Evolutionary conservation across 35 echinoderm and acorn worm species (phyloP), one percentile per base, ranked within the genome.

Genomic region (Heliocidaris tuberculata): DNA sequence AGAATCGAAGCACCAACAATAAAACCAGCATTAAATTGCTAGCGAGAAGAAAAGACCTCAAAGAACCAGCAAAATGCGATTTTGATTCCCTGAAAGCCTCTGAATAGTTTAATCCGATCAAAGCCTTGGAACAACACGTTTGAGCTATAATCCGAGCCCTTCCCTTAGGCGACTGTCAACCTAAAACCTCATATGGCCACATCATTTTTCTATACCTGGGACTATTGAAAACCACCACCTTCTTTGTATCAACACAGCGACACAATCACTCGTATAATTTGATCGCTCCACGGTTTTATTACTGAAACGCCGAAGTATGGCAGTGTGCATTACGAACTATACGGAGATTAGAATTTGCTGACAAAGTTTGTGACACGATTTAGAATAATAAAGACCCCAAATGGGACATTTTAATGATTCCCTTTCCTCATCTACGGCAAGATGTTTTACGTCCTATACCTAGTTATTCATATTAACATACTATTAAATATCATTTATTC

Each of bases 81-180:
- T 93, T 93, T 49, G 50, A 52, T 93, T 59, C 50, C 27, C 50
- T 59, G 50, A 93, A 93, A 93, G 91, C 29, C n/a, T 27, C 91
- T 52, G 91, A 93, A 93, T 93, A 48, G 48, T 48, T 93, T 93
- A 93, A 93, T 93, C 91, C 91, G 91, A 93, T 93, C 91, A 52
- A 93, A 59, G 91, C n/a, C n/a, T 93, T 93, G 91, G 48, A 93
- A 93, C 91, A 93, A 93, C 91, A 93, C 91, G 91, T 93, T 93
- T 93, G 31, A 59, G 50, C 91, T 30, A 59, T 93, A 93, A 93
- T 93, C 91, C 50, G 47, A 31, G n/a, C 50, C 91, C 47, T 30
- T 50, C 31, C 91, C 91, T 93, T 5, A 32, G 91, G 91, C 91
- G 13, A 59, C 91, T 93, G 91, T 93, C 91, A 93, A 48, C 47